These are phyloP conservation scores for Eremobia ochroleuca DNA, from an alignment of 2,888 invertebrate genomes.

Conservation along the genomic window DNA sequence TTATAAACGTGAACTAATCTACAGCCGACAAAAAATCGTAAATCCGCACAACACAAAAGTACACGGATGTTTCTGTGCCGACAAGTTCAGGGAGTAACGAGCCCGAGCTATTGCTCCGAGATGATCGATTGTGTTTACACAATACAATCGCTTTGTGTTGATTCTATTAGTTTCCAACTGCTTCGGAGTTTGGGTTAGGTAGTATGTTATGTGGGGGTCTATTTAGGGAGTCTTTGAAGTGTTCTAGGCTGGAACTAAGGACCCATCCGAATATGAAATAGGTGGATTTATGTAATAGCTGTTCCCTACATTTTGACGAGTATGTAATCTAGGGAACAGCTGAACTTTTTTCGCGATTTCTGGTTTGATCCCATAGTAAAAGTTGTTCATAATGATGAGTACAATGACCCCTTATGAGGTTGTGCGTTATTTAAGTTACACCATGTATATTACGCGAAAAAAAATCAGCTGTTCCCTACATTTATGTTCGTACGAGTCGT, in stretches of 20 bases:
- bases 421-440: no score
- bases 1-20: constrained; percentile 14
- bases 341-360: no score
- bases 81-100: constrained; percentile 29
- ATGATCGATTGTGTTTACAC: constrained; percentile 29
- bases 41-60: constrained; percentile 25
- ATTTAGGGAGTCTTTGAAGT: constrained; percentile 3
- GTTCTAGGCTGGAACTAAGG: background rate
- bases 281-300: no score
- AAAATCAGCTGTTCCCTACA: no score
- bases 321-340: no score
- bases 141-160: constrained; percentile 18
- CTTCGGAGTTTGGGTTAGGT: background rate
- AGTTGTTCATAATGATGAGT: no score
- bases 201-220: background rate
- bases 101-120: constrained; percentile 7
- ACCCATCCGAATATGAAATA: background rate
- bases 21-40: constrained; percentile 39
- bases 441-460: no score
- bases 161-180: constrained; percentile 18
- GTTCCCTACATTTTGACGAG: no score
- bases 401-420: no score
- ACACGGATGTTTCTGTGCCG: constrained; percentile 11
- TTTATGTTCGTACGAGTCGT: no score
- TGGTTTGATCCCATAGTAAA: no score